phyloP scores from a whole-genome alignment of 2,888 invertebrate species.

The Plebejus anna region DNA sequence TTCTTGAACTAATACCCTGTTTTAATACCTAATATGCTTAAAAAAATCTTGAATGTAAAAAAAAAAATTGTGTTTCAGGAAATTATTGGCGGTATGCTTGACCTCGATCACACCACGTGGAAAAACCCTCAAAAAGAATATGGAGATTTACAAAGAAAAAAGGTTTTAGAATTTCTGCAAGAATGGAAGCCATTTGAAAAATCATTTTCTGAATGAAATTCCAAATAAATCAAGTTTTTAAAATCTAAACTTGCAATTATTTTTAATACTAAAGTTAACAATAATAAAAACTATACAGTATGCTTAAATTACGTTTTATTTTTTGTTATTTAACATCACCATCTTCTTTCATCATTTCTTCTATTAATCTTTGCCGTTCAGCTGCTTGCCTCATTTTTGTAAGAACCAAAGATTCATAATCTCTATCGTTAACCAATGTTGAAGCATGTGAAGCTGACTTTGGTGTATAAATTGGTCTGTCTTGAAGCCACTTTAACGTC shows the following conservation, averaged over 20 bases:
- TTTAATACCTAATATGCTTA: not conserved
- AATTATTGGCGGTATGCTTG: constrained; percentile 96
- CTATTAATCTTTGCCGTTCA: constrained; percentile 87
- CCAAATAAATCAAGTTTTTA: not conserved
- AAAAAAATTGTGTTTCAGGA: constrained; percentile 78
- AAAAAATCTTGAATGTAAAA: not conserved
- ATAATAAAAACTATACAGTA: not conserved
- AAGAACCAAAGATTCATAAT: constrained; percentile 90
- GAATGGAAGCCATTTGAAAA: constrained; percentile 85
- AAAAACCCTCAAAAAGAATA: constrained; percentile 88
- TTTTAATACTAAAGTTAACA: not conserved
- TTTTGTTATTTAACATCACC: constrained; percentile 42
- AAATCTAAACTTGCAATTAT: not conserved
- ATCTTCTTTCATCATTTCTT: constrained; percentile 83
- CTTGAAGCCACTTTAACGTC: constrained; percentile 85
- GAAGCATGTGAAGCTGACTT: constrained; percentile 56
- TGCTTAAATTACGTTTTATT: constrained; percentile 6
- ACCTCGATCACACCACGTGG: constrained; percentile 92
- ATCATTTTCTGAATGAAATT: constrained; percentile 51
- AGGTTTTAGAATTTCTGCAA: constrained; percentile 86
- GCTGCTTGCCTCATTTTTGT: constrained; percentile 91
- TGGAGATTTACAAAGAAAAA: constrained; percentile 86
- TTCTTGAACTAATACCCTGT: constrained; percentile 27
- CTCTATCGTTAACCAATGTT: constrained; percentile 79
- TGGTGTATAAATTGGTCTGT: constrained; percentile 61